Percentiles rank a stretch among this genome's conserved stretches.
Evolutionary conservation across 2,888 invertebrate species (phyloP).

Genomic region (Tachina lurida): DNA sequence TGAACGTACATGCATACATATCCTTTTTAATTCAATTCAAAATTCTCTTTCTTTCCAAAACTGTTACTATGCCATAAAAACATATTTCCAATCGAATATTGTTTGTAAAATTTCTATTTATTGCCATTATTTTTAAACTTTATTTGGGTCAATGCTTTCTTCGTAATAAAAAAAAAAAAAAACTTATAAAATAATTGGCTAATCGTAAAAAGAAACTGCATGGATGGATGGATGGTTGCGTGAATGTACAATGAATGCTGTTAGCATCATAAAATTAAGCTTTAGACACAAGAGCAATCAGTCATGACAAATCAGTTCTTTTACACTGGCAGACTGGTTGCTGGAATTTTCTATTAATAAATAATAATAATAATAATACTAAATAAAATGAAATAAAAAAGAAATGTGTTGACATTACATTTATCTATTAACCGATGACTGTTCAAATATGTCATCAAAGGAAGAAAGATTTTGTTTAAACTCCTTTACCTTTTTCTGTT

Average conservation of each 20-base stretch:
- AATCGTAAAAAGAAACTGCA: slow-evolving; percentile 15
- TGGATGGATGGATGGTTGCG: neutral
- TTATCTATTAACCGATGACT: neutral
- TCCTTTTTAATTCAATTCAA: too few species aligned
- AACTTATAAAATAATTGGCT: neutral
- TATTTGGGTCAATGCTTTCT: slow-evolving; percentile 41
- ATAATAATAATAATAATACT: neutral
- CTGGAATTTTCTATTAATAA: neutral
- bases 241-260: neutral
- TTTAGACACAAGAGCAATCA: neutral
- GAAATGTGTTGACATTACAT: too few species aligned
- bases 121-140: slow-evolving; percentile 17
- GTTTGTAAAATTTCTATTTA: neutral
- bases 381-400: too few species aligned
- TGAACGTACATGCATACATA: too few species aligned
- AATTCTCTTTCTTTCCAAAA: too few species aligned
- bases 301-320: neutral
- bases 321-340: neutral
- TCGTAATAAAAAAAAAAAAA: neutral
- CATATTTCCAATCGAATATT: too few species aligned
- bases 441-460: neutral
- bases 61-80: too few species aligned
- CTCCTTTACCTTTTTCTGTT: neutral
- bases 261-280: too few species aligned
- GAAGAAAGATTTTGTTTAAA: neutral